These are phyloP conservation scores for Cairina moschata DNA, from an alignment of 2,113 vertebrate genomes.

Conservation along the genomic window DNA sequence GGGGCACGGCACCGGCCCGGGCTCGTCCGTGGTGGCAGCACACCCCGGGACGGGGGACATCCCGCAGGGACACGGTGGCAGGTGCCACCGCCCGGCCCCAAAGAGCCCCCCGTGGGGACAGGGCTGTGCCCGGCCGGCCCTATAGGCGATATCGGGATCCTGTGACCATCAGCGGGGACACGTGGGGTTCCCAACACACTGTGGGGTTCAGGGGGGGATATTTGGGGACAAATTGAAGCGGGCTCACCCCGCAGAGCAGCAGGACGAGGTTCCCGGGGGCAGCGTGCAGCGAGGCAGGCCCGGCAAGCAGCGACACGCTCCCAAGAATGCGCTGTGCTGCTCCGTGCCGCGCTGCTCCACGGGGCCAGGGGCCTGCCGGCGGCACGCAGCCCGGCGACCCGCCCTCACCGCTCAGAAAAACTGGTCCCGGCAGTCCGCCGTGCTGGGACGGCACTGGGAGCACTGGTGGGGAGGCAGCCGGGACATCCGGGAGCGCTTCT, in stretches of 20 bases:
- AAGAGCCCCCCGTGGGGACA: neutral
- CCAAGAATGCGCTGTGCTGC: conserved; percentile 27
- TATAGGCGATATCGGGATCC: rapidly evolving
- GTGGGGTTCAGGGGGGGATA: neutral
- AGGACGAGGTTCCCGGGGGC: neutral
- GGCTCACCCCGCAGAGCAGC: neutral
- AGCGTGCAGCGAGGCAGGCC: neutral
- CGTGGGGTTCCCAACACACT: rapidly evolving
- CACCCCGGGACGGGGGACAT: neutral
- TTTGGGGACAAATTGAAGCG: no score
- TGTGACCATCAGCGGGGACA: neutral
- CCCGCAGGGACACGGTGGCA: neutral
- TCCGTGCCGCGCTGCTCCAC: no score
- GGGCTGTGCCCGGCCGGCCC: rapidly evolving
- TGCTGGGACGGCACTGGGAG: neutral
- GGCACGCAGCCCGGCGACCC: conserved; percentile 30
- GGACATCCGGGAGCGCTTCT: neutral
- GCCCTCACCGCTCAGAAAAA: conserved; percentile 38
- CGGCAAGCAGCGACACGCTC: conserved; percentile 48
- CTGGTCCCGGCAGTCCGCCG: conserved; percentile 34
- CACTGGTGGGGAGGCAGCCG: rapidly evolving
- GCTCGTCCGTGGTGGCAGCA: rapidly evolving
- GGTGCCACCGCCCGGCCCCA: neutral
- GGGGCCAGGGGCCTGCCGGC: conserved; percentile 64
- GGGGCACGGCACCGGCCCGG: no score